Conservation (phyloP, 2,888 invertebrate genomes). For the Sphaerophoria taeniata region DNA sequence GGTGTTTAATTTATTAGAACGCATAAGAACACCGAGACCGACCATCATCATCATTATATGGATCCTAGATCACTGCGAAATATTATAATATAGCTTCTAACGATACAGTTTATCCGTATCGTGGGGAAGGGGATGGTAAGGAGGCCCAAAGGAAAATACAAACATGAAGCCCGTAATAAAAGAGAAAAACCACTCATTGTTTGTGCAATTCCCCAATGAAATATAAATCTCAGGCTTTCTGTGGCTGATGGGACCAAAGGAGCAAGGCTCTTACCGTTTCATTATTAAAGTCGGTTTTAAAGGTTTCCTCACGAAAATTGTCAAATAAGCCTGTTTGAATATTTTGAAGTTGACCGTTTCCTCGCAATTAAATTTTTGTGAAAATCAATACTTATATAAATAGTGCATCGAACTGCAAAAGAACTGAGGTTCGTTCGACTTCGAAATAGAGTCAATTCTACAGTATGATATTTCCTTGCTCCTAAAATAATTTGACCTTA, state of each 20-base stretch:
- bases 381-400: too few relatives aligned
- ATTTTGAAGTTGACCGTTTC: too few relatives aligned
- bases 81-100: slow-evolving; percentile 12
- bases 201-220: slow-evolving; percentile 60
- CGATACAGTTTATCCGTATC: not conserved
- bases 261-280: slow-evolving; percentile 40
- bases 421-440: too few relatives aligned
- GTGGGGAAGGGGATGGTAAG: too few relatives aligned
- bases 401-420: too few relatives aligned
- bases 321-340: not conserved
- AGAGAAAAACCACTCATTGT: slow-evolving; percentile 47
- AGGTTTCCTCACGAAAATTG: not conserved
- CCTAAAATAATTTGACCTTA: too few relatives aligned
- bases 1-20: slow-evolving; percentile 18
- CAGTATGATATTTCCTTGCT: too few relatives aligned
- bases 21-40: slow-evolving; percentile 27
- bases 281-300: slow-evolving; percentile 5
- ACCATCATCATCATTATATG: slow-evolving; percentile 43
- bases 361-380: too few relatives aligned
- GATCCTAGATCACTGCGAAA: slow-evolving; percentile 53
- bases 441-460: too few relatives aligned
- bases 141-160: not conserved
- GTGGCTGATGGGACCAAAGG: slow-evolving; percentile 57
- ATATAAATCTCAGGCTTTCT: slow-evolving; percentile 60
- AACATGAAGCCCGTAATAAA: slow-evolving; percentile 59